Percentiles rank a stretch among this genome's conserved stretches.
These are phyloP conservation scores for Thymelicus lineola DNA, from an alignment of 2,888 invertebrate species.

Conservation along the genomic window DNA sequence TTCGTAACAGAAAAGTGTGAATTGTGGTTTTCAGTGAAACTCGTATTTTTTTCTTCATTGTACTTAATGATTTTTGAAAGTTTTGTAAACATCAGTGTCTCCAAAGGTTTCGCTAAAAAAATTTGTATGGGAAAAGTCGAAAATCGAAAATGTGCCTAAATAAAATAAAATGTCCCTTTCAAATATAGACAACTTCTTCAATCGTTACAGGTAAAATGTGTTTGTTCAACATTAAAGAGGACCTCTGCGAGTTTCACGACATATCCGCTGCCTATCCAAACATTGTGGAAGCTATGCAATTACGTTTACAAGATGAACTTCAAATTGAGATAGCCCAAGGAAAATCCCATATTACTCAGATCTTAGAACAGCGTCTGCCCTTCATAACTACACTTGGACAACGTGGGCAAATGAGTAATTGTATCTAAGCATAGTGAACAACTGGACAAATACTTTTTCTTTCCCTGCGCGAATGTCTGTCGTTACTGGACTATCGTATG, in stretches of 20 bases:
- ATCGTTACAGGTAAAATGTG: conserved; percentile 61
- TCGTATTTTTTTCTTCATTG: too few relatives aligned
- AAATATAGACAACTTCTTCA: conserved; percentile 17
- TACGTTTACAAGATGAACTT: conserved; percentile 54
- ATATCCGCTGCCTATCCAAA: conserved; percentile 56
- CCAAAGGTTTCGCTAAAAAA: too few relatives aligned
- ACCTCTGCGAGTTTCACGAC: conserved; percentile 70
- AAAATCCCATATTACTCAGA: conserved; percentile 57
- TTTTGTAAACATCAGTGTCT: too few relatives aligned
- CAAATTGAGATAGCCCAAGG: conserved; percentile 59
- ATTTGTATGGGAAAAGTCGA: too few relatives aligned
- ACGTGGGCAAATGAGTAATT: conserved; percentile 54
- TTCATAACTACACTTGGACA: conserved; percentile 68
- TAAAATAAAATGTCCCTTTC: too few relatives aligned
- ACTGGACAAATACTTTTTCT: too few relatives aligned
- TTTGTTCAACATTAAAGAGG: conserved; percentile 67
- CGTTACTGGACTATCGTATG: too few relatives aligned
- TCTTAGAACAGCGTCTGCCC: conserved; percentile 59
- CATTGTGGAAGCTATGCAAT: conserved; percentile 53
- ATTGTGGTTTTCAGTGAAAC: not conserved
- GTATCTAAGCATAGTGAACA: not conserved
- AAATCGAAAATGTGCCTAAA: too few relatives aligned
- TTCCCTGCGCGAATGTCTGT: too few relatives aligned
- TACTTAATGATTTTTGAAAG: too few relatives aligned
- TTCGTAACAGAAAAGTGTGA: conserved; percentile 1